Percentiles rank a stretch among this genome's conserved stretches.
phyloP scores from a whole-genome alignment of 1,140 invertebrate genomes.

The Saccostrea cuccullata region DNA sequence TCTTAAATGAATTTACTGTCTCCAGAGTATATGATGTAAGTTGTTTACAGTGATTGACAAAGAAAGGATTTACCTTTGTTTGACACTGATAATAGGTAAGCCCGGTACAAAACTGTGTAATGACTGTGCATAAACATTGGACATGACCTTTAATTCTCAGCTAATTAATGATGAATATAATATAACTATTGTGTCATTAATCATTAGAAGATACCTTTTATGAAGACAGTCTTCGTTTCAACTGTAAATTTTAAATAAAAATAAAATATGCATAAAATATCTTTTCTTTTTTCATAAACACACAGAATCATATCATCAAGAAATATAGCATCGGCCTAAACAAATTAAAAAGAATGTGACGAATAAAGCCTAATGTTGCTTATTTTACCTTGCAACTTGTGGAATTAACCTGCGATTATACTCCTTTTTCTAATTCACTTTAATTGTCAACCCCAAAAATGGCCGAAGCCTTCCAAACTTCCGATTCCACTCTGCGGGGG shows the following conservation, averaged over 20 bases:
- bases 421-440: background rate
- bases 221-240: background rate
- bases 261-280: background rate
- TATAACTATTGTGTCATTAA: background rate
- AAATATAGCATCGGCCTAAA: background rate
- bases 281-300: background rate
- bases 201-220: background rate
- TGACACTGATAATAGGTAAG: background rate
- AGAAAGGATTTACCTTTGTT: background rate
- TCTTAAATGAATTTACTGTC: no score
- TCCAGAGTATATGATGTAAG: background rate
- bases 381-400: background rate
- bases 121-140: background rate
- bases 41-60: slow-evolving; percentile 1
- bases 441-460: slow-evolving; percentile 29
- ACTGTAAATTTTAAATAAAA: background rate
- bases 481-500: slow-evolving; percentile 41
- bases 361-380: background rate
- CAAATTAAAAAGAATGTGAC: background rate
- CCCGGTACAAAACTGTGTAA: background rate
- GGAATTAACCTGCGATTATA: background rate
- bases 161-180: background rate
- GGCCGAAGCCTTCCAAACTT: slow-evolving; percentile 21
- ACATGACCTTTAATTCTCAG: background rate
- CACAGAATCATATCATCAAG: background rate